Base-by-base conservation (phyloP, 1,140 invertebrate species). In the Mamestra configurata region DNA sequence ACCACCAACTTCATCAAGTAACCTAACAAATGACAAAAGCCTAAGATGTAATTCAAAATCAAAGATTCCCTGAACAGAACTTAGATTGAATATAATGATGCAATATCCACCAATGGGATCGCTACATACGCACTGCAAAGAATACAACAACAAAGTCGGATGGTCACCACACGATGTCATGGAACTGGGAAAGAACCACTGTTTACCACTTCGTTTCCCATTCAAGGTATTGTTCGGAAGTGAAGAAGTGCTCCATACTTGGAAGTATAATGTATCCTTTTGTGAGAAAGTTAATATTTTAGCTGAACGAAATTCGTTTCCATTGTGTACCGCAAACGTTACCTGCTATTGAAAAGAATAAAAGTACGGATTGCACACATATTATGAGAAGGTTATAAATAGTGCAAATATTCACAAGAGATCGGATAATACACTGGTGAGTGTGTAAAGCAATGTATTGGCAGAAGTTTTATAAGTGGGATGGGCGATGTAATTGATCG, bases 241-340 rank as follows among this genome's bases (percentile, higher is more conserved):
- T 93, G 92, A 91, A 93, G 92, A 94, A 93, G 89, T 92, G 88
- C 87, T 87, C 88, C 84, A 88, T 91, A 90, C 90, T 89, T 91
- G 89, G 89, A 91, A 92, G 91, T 95, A 93, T 94, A 94, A 95
- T 94, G 92, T 90, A 92, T 88, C 85, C 87, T 83, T 86, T 95
- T 95, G 93, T 95, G 80, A 77, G 84, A 89, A 92, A 95, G 93
- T 93, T 95, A 95, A 95, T 95, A 95, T 94, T 94, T 93, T 93
- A 93, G 92, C 88, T 89, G 89, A 90, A 93, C 88, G 87, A 93
- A 93, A 89, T 93, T 89, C 88, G 81, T 83, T 80, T 82, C 88
- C 75, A 89, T 95, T 95, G 91, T 93, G 77, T 53, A 71, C 83
- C 84, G 79, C 85, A 85, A 84, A 86, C 82, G 86, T 90, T 95